Evolutionary conservation across 2,113 vertebrate genomes (phyloP).

Genomic region (Pithys albifrons): DNA sequence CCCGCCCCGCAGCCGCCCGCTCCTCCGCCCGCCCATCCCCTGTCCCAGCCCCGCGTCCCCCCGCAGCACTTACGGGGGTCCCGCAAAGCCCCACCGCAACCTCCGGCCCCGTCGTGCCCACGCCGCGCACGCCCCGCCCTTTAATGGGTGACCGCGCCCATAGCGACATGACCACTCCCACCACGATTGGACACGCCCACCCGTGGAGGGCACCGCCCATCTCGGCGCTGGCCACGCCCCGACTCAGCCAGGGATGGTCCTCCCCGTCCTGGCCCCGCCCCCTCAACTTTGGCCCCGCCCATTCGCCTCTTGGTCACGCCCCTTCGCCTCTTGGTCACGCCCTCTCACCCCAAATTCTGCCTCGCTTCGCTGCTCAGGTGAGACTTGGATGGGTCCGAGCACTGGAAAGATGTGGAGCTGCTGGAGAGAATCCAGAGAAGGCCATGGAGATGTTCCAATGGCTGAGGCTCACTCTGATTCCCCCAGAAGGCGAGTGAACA

Average conservation of each 20-base stretch:
- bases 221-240: background rate
- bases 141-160: background rate
- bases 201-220: accelerated
- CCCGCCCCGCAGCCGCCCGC: background rate
- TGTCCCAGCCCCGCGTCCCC: background rate
- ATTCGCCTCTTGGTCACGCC: too few relatives aligned
- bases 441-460: too few relatives aligned
- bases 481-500: background rate
- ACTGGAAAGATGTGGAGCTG: accelerated
- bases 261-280: background rate
- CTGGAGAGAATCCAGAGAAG: too few relatives aligned
- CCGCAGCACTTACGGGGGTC: background rate
- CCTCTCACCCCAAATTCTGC: accelerated
- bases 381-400: accelerated
- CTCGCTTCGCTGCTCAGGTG: too few relatives aligned
- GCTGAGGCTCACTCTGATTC: accelerated
- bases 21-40: background rate
- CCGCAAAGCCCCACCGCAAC: background rate
- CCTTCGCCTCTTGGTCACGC: too few relatives aligned
- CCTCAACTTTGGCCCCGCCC: too few relatives aligned
- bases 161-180: too few relatives aligned
- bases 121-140: background rate
- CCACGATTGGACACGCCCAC: background rate
- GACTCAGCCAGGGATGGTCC: too few relatives aligned
- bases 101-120: too few relatives aligned